These are phyloP conservation scores for Heteractis magnifica DNA, from an alignment of 92 coral and sea anemone genomes.

Conservation along the genomic window DNA sequence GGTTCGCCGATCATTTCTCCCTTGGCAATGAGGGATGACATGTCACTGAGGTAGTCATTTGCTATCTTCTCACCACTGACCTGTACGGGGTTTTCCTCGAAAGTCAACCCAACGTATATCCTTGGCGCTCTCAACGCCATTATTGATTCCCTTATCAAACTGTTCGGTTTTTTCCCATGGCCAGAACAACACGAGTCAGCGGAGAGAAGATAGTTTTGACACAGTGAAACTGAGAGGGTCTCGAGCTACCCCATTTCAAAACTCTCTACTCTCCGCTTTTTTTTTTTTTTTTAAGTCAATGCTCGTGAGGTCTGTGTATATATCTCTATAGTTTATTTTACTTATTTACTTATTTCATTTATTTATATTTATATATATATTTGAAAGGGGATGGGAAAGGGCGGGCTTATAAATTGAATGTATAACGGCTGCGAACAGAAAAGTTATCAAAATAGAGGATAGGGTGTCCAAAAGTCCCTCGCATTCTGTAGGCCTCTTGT, in stretches of 20 bases:
- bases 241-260: not conserved
- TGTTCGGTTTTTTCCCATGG: not conserved
- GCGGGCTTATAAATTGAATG: too few relatives aligned
- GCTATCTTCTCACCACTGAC: not conserved
- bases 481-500: too few relatives aligned
- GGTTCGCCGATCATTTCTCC: constrained; percentile 33
- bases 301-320: too few relatives aligned
- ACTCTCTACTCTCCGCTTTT: not conserved
- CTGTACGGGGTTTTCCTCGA: constrained; percentile 4
- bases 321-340: too few relatives aligned
- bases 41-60: not conserved
- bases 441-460: too few relatives aligned
- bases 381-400: too few relatives aligned
- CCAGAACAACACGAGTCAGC: constrained; percentile 4
- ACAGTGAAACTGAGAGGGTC: not conserved
- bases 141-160: not conserved
- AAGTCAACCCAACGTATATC: not conserved
- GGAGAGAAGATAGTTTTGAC: constrained; percentile 12
- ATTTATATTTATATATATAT: too few relatives aligned
- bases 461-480: too few relatives aligned
- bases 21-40: not conserved
- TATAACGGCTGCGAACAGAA: too few relatives aligned
- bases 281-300: too few relatives aligned
- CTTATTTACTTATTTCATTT: too few relatives aligned
- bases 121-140: not conserved